These are phyloP conservation scores for Papilio gigon DNA, from an alignment of 2,888 invertebrate genomes.

Conservation along the genomic window DNA sequence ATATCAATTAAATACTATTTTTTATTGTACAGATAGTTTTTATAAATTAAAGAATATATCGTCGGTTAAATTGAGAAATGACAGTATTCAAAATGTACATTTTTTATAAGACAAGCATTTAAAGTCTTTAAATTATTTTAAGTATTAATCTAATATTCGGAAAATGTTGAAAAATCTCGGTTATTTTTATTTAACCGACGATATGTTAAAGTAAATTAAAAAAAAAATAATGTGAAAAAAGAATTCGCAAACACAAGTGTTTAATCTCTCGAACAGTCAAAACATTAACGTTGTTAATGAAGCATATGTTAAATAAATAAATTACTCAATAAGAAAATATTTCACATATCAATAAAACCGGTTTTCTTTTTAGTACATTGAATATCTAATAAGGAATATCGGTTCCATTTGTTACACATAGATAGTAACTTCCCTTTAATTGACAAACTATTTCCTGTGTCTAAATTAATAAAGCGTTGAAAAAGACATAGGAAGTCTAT, in stretches of 20 bases:
- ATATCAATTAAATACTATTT: background rate
- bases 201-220: too few species aligned
- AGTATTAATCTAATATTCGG: too few species aligned
- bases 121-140: too few species aligned
- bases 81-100: too few species aligned
- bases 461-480: background rate
- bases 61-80: too few species aligned
- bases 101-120: too few species aligned
- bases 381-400: background rate
- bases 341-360: background rate
- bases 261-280: too few species aligned
- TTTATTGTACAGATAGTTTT: background rate
- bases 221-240: background rate
- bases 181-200: too few species aligned
- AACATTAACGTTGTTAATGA: background rate
- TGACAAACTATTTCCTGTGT: conserved; percentile 14
- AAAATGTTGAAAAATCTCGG: too few species aligned
- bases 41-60: too few species aligned
- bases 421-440: conserved; percentile 27
- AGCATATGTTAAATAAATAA: too few species aligned
- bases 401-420: conserved; percentile 19
- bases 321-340: background rate
- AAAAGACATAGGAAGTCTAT: background rate
- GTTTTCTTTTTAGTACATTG: background rate
- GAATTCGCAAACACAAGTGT: too few species aligned